These are phyloP conservation scores for Archegozetes longisetosus DNA, from an alignment of 1,140 invertebrate species.

Conservation along the genomic window DNA sequence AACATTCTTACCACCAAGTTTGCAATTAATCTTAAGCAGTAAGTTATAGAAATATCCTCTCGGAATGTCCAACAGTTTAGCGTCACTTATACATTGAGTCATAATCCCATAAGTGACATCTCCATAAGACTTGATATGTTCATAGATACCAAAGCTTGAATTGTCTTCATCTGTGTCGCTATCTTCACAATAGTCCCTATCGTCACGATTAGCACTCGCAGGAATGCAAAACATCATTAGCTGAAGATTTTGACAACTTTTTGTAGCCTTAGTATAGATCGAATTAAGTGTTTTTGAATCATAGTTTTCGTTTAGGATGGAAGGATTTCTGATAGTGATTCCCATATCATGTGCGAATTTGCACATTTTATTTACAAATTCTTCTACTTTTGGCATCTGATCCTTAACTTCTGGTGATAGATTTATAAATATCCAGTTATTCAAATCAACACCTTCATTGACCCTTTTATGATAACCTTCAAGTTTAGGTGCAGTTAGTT, in stretches of 20 bases:
- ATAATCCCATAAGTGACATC: slow-evolving; percentile 3
- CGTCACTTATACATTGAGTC: not conserved
- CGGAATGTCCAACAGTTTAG: not conserved
- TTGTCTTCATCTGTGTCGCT: no score
- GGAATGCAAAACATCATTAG: not conserved
- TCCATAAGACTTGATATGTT: slow-evolving; percentile 1
- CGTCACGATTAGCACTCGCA: no score
- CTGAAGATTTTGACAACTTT: not conserved
- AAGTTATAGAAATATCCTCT: slow-evolving; percentile 48
- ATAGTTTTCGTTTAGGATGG: no score
- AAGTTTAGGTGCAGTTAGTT: slow-evolving; percentile 18
- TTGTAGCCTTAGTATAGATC: no score
- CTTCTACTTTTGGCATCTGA: not conserved
- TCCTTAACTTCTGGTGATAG: no score
- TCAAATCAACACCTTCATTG: no score
- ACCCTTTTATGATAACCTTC: not conserved
- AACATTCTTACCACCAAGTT: slow-evolving; percentile 68
- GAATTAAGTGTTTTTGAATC: not conserved
- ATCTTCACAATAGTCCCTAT: no score
- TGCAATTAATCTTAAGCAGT: slow-evolving; percentile 65
- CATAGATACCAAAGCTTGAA: not conserved
- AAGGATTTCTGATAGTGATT: no score
- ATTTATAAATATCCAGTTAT: no score
- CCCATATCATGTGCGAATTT: not conserved
- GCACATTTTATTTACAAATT: no score